These are phyloP conservation scores for Dasyprocta punctata DNA, from an alignment of 2,113 vertebrate genomes.

Conservation along the genomic window DNA sequence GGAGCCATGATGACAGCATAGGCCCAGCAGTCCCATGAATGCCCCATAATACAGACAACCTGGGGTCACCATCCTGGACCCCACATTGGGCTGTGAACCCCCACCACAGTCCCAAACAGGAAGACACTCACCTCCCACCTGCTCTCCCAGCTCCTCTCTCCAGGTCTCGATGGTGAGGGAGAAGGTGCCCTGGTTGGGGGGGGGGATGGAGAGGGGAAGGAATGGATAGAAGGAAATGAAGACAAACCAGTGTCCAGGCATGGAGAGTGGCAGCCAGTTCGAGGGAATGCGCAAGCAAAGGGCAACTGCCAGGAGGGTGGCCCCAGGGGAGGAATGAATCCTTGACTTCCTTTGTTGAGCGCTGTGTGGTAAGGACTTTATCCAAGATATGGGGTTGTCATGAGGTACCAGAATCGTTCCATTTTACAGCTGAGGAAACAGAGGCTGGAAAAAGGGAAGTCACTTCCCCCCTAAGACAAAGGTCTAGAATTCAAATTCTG, in stretches of 20 bases:
- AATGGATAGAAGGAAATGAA: not conserved
- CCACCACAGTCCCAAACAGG: not conserved
- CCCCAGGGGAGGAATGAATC: not conserved
- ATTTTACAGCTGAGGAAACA: constrained; percentile 17
- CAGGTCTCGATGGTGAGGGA: constrained; percentile 93
- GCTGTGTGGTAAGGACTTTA: not conserved
- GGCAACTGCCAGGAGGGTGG: not conserved
- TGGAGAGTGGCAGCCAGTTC: not conserved
- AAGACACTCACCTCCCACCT: constrained; percentile 87
- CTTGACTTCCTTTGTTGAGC: not conserved
- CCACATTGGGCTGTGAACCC: too few species aligned
- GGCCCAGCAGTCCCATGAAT: not conserved
- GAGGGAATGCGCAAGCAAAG: not conserved
- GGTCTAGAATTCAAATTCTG: not conserved
- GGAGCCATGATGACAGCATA: not conserved
- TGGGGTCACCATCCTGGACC: not conserved
- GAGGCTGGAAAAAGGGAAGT: not conserved
- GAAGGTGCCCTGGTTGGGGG: constrained; percentile 87
- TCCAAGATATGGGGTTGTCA: not conserved
- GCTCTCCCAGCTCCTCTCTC: constrained; percentile 86
- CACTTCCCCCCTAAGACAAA: not conserved
- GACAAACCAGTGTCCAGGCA: not conserved
- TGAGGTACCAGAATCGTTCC: not conserved
- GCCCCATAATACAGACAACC: not conserved
- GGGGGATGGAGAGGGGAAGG: not conserved